Percentiles rank a stretch among this genome's conserved stretches.
These are phyloP conservation scores for Thunnus maccoyii DNA, from an alignment of 2,113 vertebrate genomes.

Conservation along the genomic window DNA sequence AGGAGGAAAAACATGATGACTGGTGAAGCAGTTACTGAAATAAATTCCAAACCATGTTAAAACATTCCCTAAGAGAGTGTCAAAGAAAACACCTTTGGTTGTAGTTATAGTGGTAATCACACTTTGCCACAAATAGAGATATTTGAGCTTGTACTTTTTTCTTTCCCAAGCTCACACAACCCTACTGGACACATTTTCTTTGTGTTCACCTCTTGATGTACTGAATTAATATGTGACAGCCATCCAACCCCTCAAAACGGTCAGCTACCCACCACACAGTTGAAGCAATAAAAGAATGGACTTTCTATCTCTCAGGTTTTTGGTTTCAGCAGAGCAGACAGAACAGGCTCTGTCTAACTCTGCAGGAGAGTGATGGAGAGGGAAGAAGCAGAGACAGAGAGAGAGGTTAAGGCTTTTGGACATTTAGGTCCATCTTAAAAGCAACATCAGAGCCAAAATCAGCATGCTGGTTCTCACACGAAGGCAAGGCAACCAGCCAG, in stretches of 20 bases:
- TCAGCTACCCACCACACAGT: background rate
- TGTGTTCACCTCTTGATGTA: background rate
- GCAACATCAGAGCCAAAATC: constrained; percentile 41
- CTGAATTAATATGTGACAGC: constrained; percentile 7
- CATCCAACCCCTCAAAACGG: background rate
- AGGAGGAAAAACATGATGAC: no score
- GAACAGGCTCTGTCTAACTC: constrained; percentile 35
- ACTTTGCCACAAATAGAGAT: background rate
- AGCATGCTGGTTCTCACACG: constrained; percentile 34
- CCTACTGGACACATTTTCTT: background rate
- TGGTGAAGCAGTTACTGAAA: no score
- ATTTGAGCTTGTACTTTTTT: background rate
- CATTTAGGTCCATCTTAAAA: constrained; percentile 25
- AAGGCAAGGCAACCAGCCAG: constrained; percentile 26
- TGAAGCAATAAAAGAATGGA: background rate
- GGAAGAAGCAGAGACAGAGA: background rate
- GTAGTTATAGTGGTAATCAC: no score
- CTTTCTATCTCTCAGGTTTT: constrained; percentile 7
- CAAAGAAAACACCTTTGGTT: no score
- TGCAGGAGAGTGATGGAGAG: constrained; percentile 13
- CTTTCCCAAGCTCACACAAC: background rate
- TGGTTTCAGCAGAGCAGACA: constrained; percentile 12
- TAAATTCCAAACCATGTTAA: no score
- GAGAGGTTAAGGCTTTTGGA: constrained; percentile 12
- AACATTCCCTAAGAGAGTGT: no score